Conservation (phyloP, 2,797 vertebrate genomes). For the Sebastes alutus region DNA sequence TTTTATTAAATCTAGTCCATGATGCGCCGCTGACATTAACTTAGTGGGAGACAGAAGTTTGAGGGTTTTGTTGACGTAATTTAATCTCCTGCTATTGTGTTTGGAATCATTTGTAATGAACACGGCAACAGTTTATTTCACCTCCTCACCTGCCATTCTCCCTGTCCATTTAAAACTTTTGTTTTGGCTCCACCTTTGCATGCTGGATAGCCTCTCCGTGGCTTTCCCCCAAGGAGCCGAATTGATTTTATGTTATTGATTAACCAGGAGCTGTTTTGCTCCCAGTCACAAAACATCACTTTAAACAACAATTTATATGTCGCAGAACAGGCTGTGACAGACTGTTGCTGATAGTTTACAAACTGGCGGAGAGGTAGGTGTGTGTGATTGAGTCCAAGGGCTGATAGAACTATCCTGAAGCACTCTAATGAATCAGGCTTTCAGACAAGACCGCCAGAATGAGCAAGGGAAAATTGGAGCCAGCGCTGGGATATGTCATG, state of each 20-base stretch:
- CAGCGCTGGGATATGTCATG: constrained; percentile 27
- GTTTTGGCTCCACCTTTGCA: constrained; percentile 51
- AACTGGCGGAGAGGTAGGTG: constrained; percentile 61
- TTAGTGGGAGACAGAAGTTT: constrained; percentile 36
- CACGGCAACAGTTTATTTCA: constrained; percentile 23
- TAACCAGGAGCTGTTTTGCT: constrained; percentile 76
- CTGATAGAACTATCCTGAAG: constrained; percentile 70
- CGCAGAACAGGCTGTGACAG: constrained; percentile 62
- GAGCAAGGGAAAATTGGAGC: constrained; percentile 63
- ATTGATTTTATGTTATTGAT: constrained; percentile 81
- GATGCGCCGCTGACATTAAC: constrained; percentile 34
- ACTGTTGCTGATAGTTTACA: constrained; percentile 72
- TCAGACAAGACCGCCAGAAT: constrained; percentile 53
- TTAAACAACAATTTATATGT: constrained; percentile 79
- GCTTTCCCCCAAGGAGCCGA: constrained; percentile 64
- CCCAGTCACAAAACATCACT: constrained; percentile 78
- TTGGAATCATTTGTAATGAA: constrained; percentile 46
- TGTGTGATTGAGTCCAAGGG: constrained; percentile 65
- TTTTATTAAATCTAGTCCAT: constrained; percentile 61
- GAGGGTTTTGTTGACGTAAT: constrained; percentile 44
- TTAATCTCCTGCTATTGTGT: constrained; percentile 48
- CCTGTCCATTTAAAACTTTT: constrained; percentile 49
- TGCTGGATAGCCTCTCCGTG: constrained; percentile 52
- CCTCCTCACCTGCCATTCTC: constrained; percentile 8
- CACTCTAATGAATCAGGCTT: constrained; percentile 75